These are phyloP conservation scores for Anthoscopus minutus DNA, from an alignment of 2,113 vertebrate genomes.

Conservation along the genomic window DNA sequence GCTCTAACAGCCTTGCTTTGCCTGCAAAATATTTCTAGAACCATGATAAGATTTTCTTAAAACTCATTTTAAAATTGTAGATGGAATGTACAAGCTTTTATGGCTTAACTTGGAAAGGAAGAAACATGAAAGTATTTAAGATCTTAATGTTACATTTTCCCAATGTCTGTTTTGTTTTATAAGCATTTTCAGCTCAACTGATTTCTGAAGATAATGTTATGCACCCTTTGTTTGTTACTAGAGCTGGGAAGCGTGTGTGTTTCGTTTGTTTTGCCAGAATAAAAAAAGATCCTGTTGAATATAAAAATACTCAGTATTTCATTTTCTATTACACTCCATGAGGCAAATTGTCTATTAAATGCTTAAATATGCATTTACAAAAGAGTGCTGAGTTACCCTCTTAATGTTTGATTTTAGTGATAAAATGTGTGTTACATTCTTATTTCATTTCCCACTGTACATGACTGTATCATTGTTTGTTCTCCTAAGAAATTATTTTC, in stretches of 20 bases:
- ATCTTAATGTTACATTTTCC: neutral
- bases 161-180: neutral
- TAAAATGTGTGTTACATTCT: neutral
- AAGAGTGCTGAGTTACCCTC: neutral
- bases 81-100: neutral
- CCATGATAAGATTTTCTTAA: neutral
- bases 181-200: neutral
- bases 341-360: neutral
- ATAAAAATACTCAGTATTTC: neutral
- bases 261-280: neutral
- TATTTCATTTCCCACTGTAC: neutral
- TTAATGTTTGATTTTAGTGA: neutral
- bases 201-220: neutral
- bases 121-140: neutral
- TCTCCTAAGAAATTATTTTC: neutral
- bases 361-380: neutral
- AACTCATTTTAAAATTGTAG: neutral
- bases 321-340: neutral
- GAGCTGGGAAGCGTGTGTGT: neutral
- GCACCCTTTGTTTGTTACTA: neutral
- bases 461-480: neutral
- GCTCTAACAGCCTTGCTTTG: neutral
- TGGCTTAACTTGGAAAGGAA: neutral
- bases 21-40: neutral
- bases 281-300: neutral